phyloP scores from a whole-genome alignment of 2,797 vertebrate genomes.

The Clarias pachynema region DNA sequence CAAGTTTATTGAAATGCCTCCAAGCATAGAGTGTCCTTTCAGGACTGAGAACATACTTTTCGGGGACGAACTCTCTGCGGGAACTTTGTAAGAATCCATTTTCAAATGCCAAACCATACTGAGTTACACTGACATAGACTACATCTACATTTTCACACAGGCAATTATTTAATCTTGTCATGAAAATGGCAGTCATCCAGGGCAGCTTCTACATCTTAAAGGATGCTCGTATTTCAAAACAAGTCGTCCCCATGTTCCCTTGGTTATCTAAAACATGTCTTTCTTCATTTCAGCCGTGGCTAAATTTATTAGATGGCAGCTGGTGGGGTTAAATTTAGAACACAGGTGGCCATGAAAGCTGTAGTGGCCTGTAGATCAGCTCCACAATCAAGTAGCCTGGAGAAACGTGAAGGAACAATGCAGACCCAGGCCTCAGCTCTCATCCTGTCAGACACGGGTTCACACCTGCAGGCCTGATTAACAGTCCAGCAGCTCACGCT shows the following conservation, averaged over 20 bases:
- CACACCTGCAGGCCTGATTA: conserved; percentile 26
- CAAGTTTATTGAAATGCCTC: conserved; percentile 9
- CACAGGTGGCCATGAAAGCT: conserved; percentile 61
- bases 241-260: conserved; percentile 37
- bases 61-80: not conserved
- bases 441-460: conserved; percentile 44
- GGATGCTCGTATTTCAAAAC: conserved; percentile 59
- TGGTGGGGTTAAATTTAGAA: conserved; percentile 61
- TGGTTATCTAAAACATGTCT: conserved; percentile 44
- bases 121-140: conserved; percentile 37
- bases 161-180: conserved; percentile 48
- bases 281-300: conserved; percentile 53
- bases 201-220: conserved; percentile 32
- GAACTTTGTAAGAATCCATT: conserved; percentile 31
- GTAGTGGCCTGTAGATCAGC: conserved; percentile 42
- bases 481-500: not conserved
- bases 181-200: conserved; percentile 27
- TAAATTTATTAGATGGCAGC: conserved; percentile 64
- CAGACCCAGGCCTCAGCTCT: conserved; percentile 33
- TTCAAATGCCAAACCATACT: conserved; percentile 38
- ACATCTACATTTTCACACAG: conserved; percentile 24
- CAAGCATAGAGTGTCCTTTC: conserved; percentile 5
- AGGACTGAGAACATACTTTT: not conserved
- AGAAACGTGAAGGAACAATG: conserved; percentile 56
- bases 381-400: conserved; percentile 50